A percentile compares a stretch with the other conserved stretches of the same genome.
These are phyloP conservation scores for Synodontis membranacea DNA, from an alignment of 2,113 vertebrate species.

Conservation along the genomic window DNA sequence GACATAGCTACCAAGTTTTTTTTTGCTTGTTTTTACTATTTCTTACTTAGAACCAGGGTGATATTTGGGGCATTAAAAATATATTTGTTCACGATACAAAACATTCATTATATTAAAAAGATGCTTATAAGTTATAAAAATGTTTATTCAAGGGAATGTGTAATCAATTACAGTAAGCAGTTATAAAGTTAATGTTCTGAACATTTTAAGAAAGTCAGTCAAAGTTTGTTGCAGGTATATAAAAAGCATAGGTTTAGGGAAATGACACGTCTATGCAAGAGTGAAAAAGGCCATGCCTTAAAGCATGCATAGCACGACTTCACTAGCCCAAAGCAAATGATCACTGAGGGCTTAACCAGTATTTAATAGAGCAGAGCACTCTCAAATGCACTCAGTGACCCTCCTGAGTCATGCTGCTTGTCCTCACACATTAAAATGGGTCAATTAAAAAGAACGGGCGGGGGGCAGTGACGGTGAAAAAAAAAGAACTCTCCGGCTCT, in stretches of 20 bases:
- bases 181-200: background rate
- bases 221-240: background rate
- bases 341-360: constrained; percentile 5
- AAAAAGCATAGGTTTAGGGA: background rate
- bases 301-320: background rate
- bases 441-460: constrained; percentile 48
- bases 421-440: constrained; percentile 43
- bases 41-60: background rate
- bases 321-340: constrained; percentile 1
- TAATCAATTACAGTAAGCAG: background rate
- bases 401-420: constrained; percentile 38
- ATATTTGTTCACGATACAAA: background rate
- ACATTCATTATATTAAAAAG: background rate
- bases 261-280: background rate
- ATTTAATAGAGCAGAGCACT: constrained; percentile 28
- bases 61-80: background rate
- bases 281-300: background rate
- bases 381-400: constrained; percentile 49
- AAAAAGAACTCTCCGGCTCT: constrained; percentile 17
- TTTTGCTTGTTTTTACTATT: background rate
- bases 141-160: background rate
- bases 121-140: background rate
- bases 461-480: background rate
- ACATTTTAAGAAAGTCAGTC: background rate
- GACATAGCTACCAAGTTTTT: too few species aligned